phyloP scores from a whole-genome alignment of 2,113 vertebrate genomes.

The Odontesthes bonariensis region DNA sequence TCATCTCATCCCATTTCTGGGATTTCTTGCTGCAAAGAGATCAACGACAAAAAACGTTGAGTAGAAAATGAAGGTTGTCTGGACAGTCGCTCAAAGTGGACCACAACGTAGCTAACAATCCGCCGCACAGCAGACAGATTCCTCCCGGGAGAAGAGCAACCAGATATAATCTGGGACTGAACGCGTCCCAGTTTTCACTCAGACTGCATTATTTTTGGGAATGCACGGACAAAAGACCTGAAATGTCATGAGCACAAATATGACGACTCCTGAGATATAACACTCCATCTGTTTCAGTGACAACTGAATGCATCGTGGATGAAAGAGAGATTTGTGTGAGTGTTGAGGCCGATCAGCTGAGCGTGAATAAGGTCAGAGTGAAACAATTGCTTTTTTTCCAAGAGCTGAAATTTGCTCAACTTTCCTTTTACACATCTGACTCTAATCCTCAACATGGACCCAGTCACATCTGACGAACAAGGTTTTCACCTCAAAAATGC shows the following conservation, averaged over 20 bases:
- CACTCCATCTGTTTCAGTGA: constrained; percentile 8
- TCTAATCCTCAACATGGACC: constrained; percentile 27
- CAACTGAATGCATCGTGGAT: neutral
- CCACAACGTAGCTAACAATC: neutral
- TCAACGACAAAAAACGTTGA: neutral
- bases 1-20: constrained; percentile 99
- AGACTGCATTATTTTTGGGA: constrained; percentile 53
- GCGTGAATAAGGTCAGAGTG: constrained; percentile 28
- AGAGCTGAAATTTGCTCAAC: constrained; percentile 11
- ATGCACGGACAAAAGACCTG: constrained; percentile 9
- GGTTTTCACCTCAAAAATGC: constrained; percentile 16
- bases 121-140: constrained; percentile 5
- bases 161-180: constrained; percentile 59
- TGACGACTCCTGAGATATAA: constrained; percentile 15
- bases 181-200: constrained; percentile 56
- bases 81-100: constrained; percentile 3
- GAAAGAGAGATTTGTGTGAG: neutral
- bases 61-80: constrained; percentile 8
- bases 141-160: constrained; percentile 25
- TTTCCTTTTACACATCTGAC: neutral
- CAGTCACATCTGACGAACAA: constrained; percentile 24
- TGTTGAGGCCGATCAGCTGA: neutral
- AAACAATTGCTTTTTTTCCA: neutral
- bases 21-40: constrained; percentile 91
- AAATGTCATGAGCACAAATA: constrained; percentile 15